Percentiles rank a stretch among this genome's conserved stretches.
Conservation (phyloP, 1,140 invertebrate species). For the Heliconius hermathena region DNA sequence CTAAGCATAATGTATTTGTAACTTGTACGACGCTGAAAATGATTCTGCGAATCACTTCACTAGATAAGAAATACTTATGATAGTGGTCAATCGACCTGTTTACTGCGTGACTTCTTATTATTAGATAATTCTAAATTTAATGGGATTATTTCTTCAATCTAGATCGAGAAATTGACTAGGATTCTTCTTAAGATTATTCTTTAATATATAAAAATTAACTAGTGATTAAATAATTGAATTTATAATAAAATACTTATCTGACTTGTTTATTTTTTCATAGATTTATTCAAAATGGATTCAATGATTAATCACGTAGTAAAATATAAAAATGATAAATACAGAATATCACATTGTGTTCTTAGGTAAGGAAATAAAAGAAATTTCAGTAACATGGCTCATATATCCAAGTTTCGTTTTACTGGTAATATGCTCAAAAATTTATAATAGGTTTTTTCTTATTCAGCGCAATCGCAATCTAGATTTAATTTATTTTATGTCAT, state of each 20-base stretch:
- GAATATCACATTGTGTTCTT: too few species aligned
- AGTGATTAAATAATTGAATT: too few species aligned
- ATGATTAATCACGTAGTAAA: too few species aligned
- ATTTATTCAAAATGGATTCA: too few species aligned
- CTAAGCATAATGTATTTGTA: neutral
- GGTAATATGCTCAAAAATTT: neutral
- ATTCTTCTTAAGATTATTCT: too few species aligned
- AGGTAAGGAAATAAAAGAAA: too few species aligned
- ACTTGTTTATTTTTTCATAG: too few species aligned
- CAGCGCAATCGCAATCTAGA: neutral
- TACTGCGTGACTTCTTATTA: constrained; percentile 16
- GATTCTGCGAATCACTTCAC: constrained; percentile 35
- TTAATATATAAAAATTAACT: too few species aligned
- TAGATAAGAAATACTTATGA: constrained; percentile 38
- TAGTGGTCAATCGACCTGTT: constrained; percentile 46
- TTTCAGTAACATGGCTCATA: too few species aligned
- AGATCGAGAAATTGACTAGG: neutral
- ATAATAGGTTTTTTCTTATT: neutral
- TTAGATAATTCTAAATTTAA: constrained; percentile 16
- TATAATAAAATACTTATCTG: too few species aligned
- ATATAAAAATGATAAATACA: too few species aligned
- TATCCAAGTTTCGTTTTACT: neutral
- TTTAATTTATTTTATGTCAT: neutral
- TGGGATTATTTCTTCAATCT: neutral
- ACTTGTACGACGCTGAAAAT: constrained; percentile 23